Conservation (phyloP, 1,140 invertebrate species). For the Riptortus pedestris region DNA sequence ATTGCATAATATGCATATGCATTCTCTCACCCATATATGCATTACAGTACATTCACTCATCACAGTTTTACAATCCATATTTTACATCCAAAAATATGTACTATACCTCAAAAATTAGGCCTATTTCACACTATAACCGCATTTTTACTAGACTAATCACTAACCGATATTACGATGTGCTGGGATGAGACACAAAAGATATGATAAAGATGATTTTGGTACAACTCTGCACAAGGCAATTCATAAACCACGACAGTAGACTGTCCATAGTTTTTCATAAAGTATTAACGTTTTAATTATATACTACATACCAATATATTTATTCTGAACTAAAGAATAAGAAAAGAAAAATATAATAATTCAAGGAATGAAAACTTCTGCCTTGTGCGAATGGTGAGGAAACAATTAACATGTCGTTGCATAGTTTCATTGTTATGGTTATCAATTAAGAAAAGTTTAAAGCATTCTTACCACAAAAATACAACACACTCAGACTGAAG, state of each 20-base stretch:
- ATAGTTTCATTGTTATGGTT: constrained; percentile 20
- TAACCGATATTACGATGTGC: constrained; percentile 16
- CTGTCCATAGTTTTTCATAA: not conserved
- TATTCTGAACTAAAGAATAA: not conserved
- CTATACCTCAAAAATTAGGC: constrained; percentile 19
- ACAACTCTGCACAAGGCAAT: not conserved
- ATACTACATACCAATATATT: not conserved
- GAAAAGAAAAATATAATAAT: not conserved
- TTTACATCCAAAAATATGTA: constrained; percentile 18
- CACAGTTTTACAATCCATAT: constrained; percentile 11
- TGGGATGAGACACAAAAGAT: constrained; percentile 3
- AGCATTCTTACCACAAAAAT: constrained; percentile 14
- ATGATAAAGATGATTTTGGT: constrained; percentile 2
- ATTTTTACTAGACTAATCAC: constrained; percentile 15
- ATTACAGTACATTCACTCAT: constrained; percentile 7
- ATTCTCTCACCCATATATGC: constrained; percentile 1
- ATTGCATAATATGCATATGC: constrained; percentile 11
- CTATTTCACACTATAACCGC: constrained; percentile 17
- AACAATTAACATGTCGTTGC: constrained; percentile 7
- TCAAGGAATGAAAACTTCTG: not conserved
- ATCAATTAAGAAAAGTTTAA: constrained; percentile 12
- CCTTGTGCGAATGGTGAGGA: constrained; percentile 3
- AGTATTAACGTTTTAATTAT: too few species aligned
- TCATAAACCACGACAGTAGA: not conserved
- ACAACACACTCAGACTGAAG: not conserved